Conservation (phyloP, 2,888 invertebrate genomes). For the Oligia fasciuncula region DNA sequence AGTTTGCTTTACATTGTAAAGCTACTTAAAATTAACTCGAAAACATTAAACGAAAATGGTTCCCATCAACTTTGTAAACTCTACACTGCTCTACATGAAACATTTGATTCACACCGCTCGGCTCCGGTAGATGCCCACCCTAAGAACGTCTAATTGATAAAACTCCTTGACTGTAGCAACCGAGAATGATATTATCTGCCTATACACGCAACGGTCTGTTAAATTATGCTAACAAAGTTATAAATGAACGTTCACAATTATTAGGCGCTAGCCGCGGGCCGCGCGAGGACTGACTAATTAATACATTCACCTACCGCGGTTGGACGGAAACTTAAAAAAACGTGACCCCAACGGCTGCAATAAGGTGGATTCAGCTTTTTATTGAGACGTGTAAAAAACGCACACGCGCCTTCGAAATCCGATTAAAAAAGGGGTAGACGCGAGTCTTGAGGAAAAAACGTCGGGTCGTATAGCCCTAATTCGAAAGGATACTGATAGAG, state of each 20-base stretch:
- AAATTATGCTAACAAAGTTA: slow-evolving; percentile 84
- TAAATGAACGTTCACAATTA: slow-evolving; percentile 81
- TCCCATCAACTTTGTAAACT: slow-evolving; percentile 41
- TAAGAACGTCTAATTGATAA: slow-evolving; percentile 67
- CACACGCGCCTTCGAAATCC: slow-evolving; percentile 87
- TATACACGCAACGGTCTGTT: slow-evolving; percentile 73
- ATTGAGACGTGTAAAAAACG: slow-evolving; percentile 80
- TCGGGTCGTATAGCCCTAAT: slow-evolving; percentile 86
- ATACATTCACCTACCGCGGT: slow-evolving; percentile 86
- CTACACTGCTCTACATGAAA: slow-evolving; percentile 42
- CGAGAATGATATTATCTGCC: slow-evolving; percentile 74
- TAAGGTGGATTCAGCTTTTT: slow-evolving; percentile 88
- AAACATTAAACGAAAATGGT: slow-evolving; percentile 24
- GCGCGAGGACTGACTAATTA: slow-evolving; percentile 82
- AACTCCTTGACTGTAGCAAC: slow-evolving; percentile 60
- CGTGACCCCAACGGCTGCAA: slow-evolving; percentile 86
- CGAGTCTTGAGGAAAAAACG: slow-evolving; percentile 80
- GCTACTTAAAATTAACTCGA: background rate
- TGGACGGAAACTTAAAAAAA: slow-evolving; percentile 83
- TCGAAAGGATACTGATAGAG: slow-evolving; percentile 87
- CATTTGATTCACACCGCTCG: slow-evolving; percentile 57
- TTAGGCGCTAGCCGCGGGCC: slow-evolving; percentile 67
- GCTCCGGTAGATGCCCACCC: slow-evolving; percentile 68
- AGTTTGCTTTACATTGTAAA: slow-evolving; percentile 1
- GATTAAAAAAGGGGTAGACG: slow-evolving; percentile 89